Conservation (phyloP, 2,797 vertebrate species). For the Sebastes dallii region DNA sequence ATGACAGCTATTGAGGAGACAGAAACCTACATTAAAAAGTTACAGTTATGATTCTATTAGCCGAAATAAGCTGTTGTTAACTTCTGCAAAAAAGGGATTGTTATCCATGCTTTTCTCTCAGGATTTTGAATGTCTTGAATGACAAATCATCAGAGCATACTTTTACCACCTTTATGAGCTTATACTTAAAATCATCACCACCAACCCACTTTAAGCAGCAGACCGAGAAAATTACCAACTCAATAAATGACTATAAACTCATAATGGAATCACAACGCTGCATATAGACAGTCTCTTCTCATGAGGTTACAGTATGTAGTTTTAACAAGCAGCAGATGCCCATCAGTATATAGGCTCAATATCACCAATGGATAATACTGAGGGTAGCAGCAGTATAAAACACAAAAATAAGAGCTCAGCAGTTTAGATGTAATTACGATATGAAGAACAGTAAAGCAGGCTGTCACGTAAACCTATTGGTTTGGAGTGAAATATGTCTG, state of each 20-base stretch:
- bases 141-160: background rate
- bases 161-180: background rate
- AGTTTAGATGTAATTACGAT: background rate
- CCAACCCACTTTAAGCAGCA: background rate
- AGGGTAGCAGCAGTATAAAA: background rate
- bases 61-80: background rate
- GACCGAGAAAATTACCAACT: background rate
- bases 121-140: background rate
- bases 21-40: background rate
- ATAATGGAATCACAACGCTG: background rate
- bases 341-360: background rate
- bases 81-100: background rate
- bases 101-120: background rate
- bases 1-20: background rate
- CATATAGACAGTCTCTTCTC: background rate
- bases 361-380: background rate
- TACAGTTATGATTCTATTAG: background rate
- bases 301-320: background rate
- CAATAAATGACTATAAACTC: background rate
- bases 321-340: background rate
- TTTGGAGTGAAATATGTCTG: background rate
- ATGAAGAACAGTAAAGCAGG: background rate
- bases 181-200: background rate
- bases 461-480: background rate
- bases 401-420: background rate